These are phyloP conservation scores for Hyla sarda DNA, from an alignment of 2,113 vertebrate species.

Conservation along the genomic window DNA sequence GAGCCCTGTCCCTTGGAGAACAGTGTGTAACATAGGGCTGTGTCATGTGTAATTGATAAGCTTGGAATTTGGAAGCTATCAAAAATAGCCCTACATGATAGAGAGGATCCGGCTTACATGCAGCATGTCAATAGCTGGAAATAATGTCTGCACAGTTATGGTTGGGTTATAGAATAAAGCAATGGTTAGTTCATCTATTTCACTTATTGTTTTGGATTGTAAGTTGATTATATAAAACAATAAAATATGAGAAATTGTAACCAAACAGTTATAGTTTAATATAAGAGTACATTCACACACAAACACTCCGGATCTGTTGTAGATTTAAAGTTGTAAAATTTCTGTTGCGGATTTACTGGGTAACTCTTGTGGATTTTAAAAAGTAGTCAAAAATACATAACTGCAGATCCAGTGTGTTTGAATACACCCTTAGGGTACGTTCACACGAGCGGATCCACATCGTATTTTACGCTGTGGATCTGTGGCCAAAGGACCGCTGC, in stretches of 20 bases:
- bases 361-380: too few species aligned
- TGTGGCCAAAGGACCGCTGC: too few species aligned
- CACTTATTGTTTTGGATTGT: background rate
- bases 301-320: too few species aligned
- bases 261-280: background rate
- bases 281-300: too few species aligned
- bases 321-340: too few species aligned
- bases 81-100: conserved; percentile 8
- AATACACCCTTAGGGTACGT: too few species aligned
- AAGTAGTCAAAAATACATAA: too few species aligned
- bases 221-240: background rate
- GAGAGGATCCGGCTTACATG: background rate
- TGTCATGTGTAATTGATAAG: background rate
- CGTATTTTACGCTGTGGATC: too few species aligned
- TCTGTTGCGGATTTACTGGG: too few species aligned
- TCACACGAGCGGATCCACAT: too few species aligned
- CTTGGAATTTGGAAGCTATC: background rate
- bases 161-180: too few species aligned
- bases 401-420: too few species aligned
- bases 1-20: background rate
- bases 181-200: background rate
- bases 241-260: background rate
- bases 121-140: background rate
- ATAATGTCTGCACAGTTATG: background rate
- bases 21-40: background rate